Evolutionary conservation across 1,140 invertebrate species (phyloP), one percentile per base, ranked within the genome.

Genomic region (Eupeodes corollae): DNA sequence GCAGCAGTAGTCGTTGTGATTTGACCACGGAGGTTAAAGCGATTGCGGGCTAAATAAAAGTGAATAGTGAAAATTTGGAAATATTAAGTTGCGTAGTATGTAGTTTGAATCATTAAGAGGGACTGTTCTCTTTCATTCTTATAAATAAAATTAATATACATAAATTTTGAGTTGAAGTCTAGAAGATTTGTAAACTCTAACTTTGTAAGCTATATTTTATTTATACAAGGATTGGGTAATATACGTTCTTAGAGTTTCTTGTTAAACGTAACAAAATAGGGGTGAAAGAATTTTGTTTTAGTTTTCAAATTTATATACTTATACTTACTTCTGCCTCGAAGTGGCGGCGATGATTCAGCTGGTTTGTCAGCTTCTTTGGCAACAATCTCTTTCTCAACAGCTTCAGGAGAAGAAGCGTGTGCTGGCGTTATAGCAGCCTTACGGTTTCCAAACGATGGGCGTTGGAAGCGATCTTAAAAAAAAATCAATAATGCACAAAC

Each of bases 351-450:
- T 50, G 56, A 50, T 50, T 58, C n/a, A 6, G 67, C 61, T 15
- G 69, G 68, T 53, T 73, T 74, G 10, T 63, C 60, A 44, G 71
- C 69, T 51, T 74, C 72, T 47, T 66, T 68, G 14, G 48, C 50
- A 1, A 57, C 55, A 1, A 53, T 49, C 35, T 61, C 66, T 44
- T 69, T 63, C 35, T 70, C 61, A 12, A 37, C 62, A 14, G 51
- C 55, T 16, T 50, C 50, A 18, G 58, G 32, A 1, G 59, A 55
- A 3, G 59, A 48, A 0, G 62, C 56, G 1, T 69, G 55, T 0
- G 67, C 55, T 26, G 56, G 55, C 31, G 55, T 52, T 3, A 60
- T 52, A 6, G 48, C 52, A 42, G 65, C 59, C 10, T 59, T 57
- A 44, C 67, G 59, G 8, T 65, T 62, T 26, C 59, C 59, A 26